A percentile compares a stretch with the other conserved stretches of the same genome.
Evolutionary conservation across 1,140 invertebrate genomes (phyloP).

Genomic region (Maniola jurtina): DNA sequence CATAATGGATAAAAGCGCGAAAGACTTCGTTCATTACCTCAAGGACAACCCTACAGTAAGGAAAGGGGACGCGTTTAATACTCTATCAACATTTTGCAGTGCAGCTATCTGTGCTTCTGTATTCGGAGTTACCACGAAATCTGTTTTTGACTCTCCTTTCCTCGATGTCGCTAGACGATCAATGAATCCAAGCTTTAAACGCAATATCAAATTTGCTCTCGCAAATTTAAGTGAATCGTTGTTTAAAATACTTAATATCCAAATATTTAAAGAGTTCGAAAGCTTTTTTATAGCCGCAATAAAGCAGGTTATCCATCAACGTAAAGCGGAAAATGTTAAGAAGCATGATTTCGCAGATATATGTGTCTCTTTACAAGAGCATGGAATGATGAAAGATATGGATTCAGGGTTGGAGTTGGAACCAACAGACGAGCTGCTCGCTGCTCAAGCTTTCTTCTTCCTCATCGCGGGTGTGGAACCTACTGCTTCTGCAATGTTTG

Average conservation of each 20-base stretch:
- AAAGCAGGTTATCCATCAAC: slow-evolving; percentile 38
- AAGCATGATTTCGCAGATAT: slow-evolving; percentile 50
- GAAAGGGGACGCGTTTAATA: slow-evolving; percentile 27
- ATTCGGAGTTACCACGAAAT: slow-evolving; percentile 42
- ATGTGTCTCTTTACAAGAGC: slow-evolving; percentile 42
- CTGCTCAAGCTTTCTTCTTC: slow-evolving; percentile 68
- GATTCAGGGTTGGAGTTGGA: slow-evolving; percentile 40
- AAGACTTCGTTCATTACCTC: slow-evolving; percentile 46
- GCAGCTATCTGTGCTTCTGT: slow-evolving; percentile 44
- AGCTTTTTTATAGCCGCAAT: slow-evolving; percentile 48
- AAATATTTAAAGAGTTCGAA: slow-evolving; percentile 42
- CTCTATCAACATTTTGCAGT: slow-evolving; percentile 37
- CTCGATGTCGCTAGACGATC: slow-evolving; percentile 35
- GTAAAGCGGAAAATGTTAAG: slow-evolving; percentile 36
- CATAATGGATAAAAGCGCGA: slow-evolving; percentile 51
- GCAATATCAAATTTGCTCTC: slow-evolving; percentile 37
- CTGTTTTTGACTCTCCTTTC: slow-evolving; percentile 46
- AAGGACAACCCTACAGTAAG: slow-evolving; percentile 35
- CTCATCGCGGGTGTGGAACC: slow-evolving; percentile 82
- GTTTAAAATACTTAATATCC: slow-evolving; percentile 32
- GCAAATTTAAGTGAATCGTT: slow-evolving; percentile 9
- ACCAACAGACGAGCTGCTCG: slow-evolving; percentile 49
- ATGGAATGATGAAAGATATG: slow-evolving; percentile 38
- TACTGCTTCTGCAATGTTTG: slow-evolving; percentile 76
- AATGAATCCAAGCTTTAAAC: slow-evolving; percentile 21